Evolutionary conservation across 2,113 vertebrate species (phyloP).

Genomic region (Ageneiosus marmoratus): DNA sequence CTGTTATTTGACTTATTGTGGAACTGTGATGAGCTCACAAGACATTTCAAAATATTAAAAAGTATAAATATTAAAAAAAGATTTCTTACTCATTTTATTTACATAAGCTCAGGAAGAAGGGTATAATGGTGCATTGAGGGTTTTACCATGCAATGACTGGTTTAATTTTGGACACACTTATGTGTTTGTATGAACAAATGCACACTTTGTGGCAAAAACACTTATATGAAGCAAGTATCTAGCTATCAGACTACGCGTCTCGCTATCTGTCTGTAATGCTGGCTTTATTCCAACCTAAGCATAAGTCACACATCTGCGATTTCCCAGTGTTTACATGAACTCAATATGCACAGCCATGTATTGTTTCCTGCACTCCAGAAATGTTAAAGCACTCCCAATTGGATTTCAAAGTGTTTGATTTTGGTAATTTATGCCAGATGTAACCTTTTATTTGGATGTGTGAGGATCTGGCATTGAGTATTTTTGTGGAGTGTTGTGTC

Average conservation of each 20-base stretch:
- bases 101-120: neutral
- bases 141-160: neutral
- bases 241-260: neutral
- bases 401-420: conserved; percentile 40
- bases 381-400: conserved; percentile 35
- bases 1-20: neutral
- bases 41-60: no score
- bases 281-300: conserved; percentile 33
- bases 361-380: conserved; percentile 40
- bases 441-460: conserved; percentile 50
- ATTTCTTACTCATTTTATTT: neutral
- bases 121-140: neutral
- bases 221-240: neutral
- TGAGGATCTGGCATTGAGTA: conserved; percentile 32
- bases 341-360: conserved; percentile 26
- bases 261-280: neutral
- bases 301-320: conserved; percentile 38
- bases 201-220: neutral
- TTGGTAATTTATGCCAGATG: conserved; percentile 44
- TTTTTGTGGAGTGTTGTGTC: conserved; percentile 37
- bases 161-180: neutral
- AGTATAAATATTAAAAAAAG: no score
- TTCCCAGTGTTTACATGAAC: conserved; percentile 23
- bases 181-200: neutral
- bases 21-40: neutral